These are phyloP conservation scores for Cydia pomonella DNA, from an alignment of 1,140 invertebrate genomes.

Conservation along the genomic window DNA sequence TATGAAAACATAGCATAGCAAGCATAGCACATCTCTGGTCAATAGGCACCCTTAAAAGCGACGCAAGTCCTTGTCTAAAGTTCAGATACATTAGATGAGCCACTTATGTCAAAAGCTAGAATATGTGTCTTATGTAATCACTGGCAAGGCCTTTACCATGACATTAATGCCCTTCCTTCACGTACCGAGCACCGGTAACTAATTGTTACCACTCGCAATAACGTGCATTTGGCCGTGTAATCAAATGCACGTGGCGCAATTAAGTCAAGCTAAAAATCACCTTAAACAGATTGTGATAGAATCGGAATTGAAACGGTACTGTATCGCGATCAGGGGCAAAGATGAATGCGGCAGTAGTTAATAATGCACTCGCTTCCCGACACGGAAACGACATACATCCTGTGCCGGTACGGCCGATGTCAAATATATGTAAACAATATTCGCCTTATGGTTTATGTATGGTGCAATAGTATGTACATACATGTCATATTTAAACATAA, in stretches of 20 bases:
- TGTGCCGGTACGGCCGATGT: not conserved
- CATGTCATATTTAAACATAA: too few relatives aligned
- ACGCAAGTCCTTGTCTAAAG: too few relatives aligned
- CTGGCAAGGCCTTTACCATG: not conserved
- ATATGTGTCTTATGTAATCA: not conserved
- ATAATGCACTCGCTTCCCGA: not conserved
- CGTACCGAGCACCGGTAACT: not conserved
- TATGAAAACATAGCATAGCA: too few relatives aligned
- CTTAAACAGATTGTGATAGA: not conserved
- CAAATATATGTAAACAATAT: not conserved
- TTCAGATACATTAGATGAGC: too few relatives aligned
- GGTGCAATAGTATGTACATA: not conserved
- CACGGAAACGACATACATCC: conserved; percentile 9
- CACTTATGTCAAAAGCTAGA: too few relatives aligned
- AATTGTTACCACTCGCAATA: not conserved
- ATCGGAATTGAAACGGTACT: not conserved
- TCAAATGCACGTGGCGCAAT: not conserved
- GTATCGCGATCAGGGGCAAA: not conserved
- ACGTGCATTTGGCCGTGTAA: not conserved
- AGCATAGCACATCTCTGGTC: too few relatives aligned
- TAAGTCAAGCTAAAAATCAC: not conserved
- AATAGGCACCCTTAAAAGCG: too few relatives aligned
- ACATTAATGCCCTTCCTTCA: not conserved
- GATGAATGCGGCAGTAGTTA: not conserved
- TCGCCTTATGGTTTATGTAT: not conserved